phyloP scores from a whole-genome alignment of 2,797 vertebrate genomes.

The Enoplosus armatus region DNA sequence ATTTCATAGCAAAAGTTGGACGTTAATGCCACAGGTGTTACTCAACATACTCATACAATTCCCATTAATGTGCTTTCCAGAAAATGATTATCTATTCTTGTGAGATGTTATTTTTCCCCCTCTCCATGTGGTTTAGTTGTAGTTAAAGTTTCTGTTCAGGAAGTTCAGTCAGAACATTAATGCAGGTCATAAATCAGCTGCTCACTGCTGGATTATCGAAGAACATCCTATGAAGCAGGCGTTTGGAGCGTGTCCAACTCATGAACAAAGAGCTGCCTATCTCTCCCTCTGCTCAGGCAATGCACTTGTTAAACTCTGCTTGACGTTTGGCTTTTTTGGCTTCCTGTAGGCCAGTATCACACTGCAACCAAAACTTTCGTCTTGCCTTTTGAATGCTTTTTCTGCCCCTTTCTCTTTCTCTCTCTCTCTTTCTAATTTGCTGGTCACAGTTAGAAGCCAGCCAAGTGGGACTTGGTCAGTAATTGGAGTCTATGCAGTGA shows the following conservation, averaged over 20 bases:
- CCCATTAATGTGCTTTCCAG: slow-evolving; percentile 12
- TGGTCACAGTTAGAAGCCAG: slow-evolving; percentile 82
- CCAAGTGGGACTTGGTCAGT: slow-evolving; percentile 83
- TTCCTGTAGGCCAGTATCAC: slow-evolving; percentile 53
- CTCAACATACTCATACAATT: neutral
- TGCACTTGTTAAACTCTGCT: slow-evolving; percentile 74
- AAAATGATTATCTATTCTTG: slow-evolving; percentile 29
- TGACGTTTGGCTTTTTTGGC: slow-evolving; percentile 64
- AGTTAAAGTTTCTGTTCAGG: slow-evolving; percentile 72
- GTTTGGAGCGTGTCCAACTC: slow-evolving; percentile 75
- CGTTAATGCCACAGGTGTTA: slow-evolving; percentile 31
- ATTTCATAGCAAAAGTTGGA: neutral
- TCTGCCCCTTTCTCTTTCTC: slow-evolving; percentile 40
- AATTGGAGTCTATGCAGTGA: slow-evolving; percentile 85
- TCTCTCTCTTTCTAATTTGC: slow-evolving; percentile 79
- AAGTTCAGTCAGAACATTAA: slow-evolving; percentile 79
- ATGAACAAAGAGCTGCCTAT: slow-evolving; percentile 77
- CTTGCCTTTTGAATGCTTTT: slow-evolving; percentile 58
- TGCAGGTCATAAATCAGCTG: slow-evolving; percentile 82
- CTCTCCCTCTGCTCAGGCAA: slow-evolving; percentile 46
- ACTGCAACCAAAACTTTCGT: slow-evolving; percentile 66
- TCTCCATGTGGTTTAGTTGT: slow-evolving; percentile 36
- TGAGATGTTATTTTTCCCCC: slow-evolving; percentile 32
- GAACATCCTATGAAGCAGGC: slow-evolving; percentile 73
- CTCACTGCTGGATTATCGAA: slow-evolving; percentile 78